phyloP scores from a whole-genome alignment of 2,888 invertebrate genomes.

The Uropetala carovei region DNA sequence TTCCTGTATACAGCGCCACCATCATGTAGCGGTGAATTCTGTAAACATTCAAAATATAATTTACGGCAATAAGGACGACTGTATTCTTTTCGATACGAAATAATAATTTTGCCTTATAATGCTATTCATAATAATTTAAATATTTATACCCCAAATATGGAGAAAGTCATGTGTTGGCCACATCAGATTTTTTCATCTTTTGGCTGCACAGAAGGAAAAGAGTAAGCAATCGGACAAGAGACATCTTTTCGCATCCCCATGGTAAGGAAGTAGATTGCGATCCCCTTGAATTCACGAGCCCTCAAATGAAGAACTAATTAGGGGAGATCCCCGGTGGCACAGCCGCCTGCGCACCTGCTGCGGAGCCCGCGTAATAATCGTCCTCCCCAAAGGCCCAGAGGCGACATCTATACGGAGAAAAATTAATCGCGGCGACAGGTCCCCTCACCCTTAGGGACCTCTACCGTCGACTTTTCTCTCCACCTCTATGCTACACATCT shows the following conservation, averaged over 20 bases:
- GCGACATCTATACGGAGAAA: background rate
- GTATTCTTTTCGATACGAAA: too few species aligned
- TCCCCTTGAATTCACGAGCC: background rate
- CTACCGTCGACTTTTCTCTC: background rate
- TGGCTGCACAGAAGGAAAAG: too few species aligned
- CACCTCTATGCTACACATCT: too few species aligned
- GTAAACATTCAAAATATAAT: too few species aligned
- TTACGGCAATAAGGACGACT: too few species aligned
- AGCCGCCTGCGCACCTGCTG: background rate
- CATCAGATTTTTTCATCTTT: too few species aligned
- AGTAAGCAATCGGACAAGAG: background rate
- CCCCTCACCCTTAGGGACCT: background rate
- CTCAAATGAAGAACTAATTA: conserved; percentile 57
- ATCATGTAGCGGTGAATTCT: too few species aligned
- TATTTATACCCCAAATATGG: too few species aligned
- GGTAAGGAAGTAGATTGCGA: background rate
- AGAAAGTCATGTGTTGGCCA: too few species aligned
- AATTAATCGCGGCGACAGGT: conserved; percentile 14
- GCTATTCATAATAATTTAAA: too few species aligned
- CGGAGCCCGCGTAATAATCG: conserved; percentile 21
- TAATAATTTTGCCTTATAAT: too few species aligned
- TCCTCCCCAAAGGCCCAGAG: conserved; percentile 15
- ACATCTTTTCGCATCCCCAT: background rate
- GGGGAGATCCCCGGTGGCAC: background rate
- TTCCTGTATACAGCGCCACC: too few species aligned